A percentile compares a stretch with the other conserved stretches of the same genome.
Evolutionary conservation across 2,113 vertebrate genomes (phyloP).

Genomic region (Oryzias celebensis): DNA sequence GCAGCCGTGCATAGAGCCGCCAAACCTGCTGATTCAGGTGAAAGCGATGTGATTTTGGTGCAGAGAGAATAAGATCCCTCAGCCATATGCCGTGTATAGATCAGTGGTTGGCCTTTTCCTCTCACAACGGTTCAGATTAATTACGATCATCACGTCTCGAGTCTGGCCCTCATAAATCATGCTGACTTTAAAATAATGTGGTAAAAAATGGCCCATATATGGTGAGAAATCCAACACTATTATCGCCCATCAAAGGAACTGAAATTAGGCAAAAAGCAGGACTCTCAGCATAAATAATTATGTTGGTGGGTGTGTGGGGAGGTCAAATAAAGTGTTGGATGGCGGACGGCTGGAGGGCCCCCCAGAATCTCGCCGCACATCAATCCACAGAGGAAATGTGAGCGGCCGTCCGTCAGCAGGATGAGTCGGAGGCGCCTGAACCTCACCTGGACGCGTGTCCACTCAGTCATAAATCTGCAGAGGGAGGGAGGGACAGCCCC

Average conservation of each 20-base stretch:
- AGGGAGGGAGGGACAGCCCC: conserved; percentile 50
- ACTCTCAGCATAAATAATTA: conserved; percentile 66
- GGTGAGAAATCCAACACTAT: conserved; percentile 51
- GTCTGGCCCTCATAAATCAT: conserved; percentile 73
- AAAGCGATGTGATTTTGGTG: conserved; percentile 52
- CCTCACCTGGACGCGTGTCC: conserved; percentile 63
- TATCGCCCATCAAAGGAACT: conserved; percentile 55
- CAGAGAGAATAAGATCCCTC: conserved; percentile 65
- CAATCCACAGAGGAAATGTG: conserved; percentile 60
- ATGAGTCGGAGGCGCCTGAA: conserved; percentile 52
- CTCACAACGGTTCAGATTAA: conserved; percentile 74
- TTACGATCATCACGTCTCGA: conserved; percentile 73
- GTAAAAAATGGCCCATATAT: conserved; percentile 60
- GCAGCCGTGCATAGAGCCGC: conserved; percentile 28
- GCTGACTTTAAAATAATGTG: conserved; percentile 72
- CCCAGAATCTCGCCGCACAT: conserved; percentile 20
- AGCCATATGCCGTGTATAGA: conserved; percentile 70
- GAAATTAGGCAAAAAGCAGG: conserved; percentile 57
- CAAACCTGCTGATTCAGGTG: conserved; percentile 72
- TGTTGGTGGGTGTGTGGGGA: conserved; percentile 41
- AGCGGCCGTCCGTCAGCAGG: conserved; percentile 64
- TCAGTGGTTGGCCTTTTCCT: conserved; percentile 67
- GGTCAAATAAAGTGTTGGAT: conserved; percentile 56
- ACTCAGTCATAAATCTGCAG: conserved; percentile 60
- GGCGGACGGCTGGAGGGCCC: conserved; percentile 1